Percentiles rank a stretch among this genome's conserved stretches.
phyloP scores from a whole-genome alignment of 2,797 vertebrate species.

The Fratercula arctica region DNA sequence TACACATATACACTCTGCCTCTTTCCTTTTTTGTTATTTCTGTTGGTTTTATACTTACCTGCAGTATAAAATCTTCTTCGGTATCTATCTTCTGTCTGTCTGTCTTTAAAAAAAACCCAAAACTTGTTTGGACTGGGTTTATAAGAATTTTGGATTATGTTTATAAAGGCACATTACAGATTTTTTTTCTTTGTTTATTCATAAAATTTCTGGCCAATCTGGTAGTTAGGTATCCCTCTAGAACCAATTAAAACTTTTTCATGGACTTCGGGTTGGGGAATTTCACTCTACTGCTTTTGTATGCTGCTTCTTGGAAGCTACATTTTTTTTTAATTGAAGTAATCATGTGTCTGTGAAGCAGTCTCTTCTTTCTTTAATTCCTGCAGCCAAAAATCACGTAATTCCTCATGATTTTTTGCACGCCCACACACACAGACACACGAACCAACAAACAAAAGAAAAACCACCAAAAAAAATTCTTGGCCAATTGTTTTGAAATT shows the following conservation, averaged over 20 bases:
- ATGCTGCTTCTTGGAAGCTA: not conserved
- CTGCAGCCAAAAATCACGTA: not conserved
- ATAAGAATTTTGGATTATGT: not conserved
- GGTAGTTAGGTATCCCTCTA: not conserved
- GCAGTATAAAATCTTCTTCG: not conserved
- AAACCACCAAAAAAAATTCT: not conserved
- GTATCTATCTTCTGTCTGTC: not conserved
- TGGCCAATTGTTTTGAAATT: not conserved
- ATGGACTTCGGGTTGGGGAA: not conserved
- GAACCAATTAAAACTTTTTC: not conserved
- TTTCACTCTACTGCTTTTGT: not conserved
- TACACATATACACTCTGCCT: not conserved
- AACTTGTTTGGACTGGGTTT: not conserved
- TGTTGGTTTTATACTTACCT: not conserved
- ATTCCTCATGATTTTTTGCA: not conserved
- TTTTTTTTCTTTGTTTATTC: not conserved
- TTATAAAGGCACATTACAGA: not conserved
- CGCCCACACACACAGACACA: not conserved
- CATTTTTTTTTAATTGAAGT: not conserved
- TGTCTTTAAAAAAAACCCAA: not conserved
- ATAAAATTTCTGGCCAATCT: not conserved
- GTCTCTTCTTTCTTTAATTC: not conserved
- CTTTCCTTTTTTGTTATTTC: not conserved
- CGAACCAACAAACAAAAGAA: not conserved
- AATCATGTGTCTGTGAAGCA: not conserved